phyloP scores from a whole-genome alignment of 2,113 vertebrate species.

The Aegypius monachus region DNA sequence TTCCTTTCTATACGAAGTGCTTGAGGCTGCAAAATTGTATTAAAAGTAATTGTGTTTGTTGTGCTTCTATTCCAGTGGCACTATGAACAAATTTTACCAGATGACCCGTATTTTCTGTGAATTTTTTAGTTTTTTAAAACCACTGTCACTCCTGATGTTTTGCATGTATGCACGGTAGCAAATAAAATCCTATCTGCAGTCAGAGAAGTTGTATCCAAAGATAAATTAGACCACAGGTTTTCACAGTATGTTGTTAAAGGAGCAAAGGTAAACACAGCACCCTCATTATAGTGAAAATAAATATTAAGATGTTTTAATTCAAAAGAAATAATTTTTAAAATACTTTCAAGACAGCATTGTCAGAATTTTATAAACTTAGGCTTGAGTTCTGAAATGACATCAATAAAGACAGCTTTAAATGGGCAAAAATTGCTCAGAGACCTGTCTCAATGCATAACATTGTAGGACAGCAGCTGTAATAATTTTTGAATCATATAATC shows the following conservation, averaged over 20 bases:
- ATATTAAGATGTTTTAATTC: neutral
- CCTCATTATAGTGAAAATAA: neutral
- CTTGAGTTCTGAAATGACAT: neutral
- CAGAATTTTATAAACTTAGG: neutral
- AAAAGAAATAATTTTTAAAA: neutral
- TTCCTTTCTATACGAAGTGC: neutral
- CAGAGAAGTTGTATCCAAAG: neutral
- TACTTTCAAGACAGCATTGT: neutral
- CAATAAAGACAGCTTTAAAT: neutral
- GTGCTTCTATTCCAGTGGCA: neutral
- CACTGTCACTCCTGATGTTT: neutral
- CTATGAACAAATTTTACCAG: neutral
- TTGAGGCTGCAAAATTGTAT: neutral
- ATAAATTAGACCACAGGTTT: neutral
- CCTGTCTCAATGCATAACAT: neutral
- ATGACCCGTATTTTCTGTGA: neutral
- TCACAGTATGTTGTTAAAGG: neutral
- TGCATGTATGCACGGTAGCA: neutral
- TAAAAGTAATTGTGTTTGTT: neutral
- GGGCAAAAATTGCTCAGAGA: neutral
- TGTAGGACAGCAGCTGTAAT: neutral
- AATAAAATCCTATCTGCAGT: neutral
- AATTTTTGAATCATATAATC: neutral
- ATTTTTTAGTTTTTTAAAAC: neutral
- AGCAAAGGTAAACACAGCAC: neutral